Conservation (phyloP, 2,888 invertebrate species). For the Drosophila hamatofila region DNA sequence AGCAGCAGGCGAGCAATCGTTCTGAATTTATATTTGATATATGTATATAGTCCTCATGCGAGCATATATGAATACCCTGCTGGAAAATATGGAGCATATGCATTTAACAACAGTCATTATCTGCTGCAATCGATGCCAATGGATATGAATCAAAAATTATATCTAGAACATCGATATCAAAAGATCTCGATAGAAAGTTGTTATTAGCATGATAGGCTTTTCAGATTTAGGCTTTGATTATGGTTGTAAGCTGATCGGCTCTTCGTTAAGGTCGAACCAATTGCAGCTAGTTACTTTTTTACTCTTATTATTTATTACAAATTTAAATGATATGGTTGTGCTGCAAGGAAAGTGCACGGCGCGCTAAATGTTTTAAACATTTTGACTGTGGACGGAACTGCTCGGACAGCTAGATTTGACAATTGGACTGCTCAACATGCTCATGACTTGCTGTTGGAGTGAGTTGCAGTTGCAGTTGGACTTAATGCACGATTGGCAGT, state of each 20-base stretch:
- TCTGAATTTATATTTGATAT: conserved; percentile 62
- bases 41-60: conserved; percentile 31
- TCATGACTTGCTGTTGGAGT: conserved; percentile 31
- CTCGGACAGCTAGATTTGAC: conserved; percentile 10
- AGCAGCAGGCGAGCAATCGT: conserved; percentile 63
- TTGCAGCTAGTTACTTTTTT: conserved; percentile 40
- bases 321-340: conserved; percentile 72
- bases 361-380: conserved; percentile 75
- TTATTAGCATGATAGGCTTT: not conserved
- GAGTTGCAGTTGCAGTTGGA: conserved; percentile 30
- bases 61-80: conserved; percentile 32
- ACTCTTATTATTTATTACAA: conserved; percentile 69
- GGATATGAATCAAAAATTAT: not conserved
- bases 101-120: not conserved
- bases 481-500: conserved; percentile 84
- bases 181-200: not conserved
- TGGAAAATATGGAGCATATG: conserved; percentile 6
- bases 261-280: not conserved
- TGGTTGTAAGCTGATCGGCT: conserved; percentile 11
- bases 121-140: not conserved
- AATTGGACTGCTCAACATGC: conserved; percentile 15
- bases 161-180: not conserved
- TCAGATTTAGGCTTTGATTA: not conserved
- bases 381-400: conserved; percentile 20
- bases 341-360: conserved; percentile 73